Evolutionary conservation across 2,888 invertebrate genomes (phyloP), one percentile per base, ranked within the genome.

Genomic region (Dastarcus helophoroides): DNA sequence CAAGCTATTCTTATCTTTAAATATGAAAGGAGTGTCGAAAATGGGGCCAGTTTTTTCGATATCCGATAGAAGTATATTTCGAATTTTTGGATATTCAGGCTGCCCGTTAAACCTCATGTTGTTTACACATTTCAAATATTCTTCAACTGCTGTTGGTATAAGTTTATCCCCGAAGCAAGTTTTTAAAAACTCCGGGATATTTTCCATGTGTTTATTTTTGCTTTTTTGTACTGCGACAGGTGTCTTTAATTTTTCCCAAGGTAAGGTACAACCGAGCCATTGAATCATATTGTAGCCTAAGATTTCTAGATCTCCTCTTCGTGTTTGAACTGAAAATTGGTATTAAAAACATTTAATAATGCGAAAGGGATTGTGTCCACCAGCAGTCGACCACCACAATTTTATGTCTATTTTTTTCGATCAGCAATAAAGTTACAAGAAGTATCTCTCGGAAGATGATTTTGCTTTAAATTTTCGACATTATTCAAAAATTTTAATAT

Each of bases 301-400:
- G 42, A 94, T 89, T 65, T 98, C 95, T 10, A 97, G 63, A 61
- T 98, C 97, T 0, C 93, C 86, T 24, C 95, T 69, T 73, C 84
- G 79, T 8, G 89, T 89, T 16, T 82, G 65, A 26, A 79, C 79
- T 68, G 59, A 55, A 53, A 64, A 48, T 15, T 63, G 24, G 25
- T n/a, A n/a, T n/a, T n/a, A n/a, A n/a, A n/a, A n/a, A n/a, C n/a
- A n/a, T n/a, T n/a, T n/a, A n/a, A n/a, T n/a, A n/a, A n/a, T n/a
- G n/a, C n/a, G n/a, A n/a, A n/a, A n/a, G n/a, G n/a, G n/a, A n/a
- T n/a, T n/a, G n/a, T n/a, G n/a, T n/a, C n/a, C n/a, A n/a, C n/a
- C n/a, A n/a, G n/a, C n/a, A n/a, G n/a, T n/a, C n/a, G n/a, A n/a
- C n/a, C n/a, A n/a, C n/a, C n/a, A n/a, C n/a, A n/a, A n/a, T n/a